Conservation (phyloP, 2,888 invertebrate species). For the Pterostichus niger region DNA sequence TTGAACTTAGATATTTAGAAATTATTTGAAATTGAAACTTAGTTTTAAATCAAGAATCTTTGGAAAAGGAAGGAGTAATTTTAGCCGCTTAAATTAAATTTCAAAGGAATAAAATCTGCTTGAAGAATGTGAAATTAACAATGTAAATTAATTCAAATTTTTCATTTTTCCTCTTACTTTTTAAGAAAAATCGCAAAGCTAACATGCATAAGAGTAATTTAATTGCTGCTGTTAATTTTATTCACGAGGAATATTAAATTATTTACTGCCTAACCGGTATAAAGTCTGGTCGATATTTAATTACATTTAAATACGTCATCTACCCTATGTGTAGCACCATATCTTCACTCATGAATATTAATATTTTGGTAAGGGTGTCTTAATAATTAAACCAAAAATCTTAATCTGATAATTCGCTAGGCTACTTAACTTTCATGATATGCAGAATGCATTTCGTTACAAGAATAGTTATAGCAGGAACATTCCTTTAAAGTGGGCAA, state of each 20-base stretch:
- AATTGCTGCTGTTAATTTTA: constrained; percentile 14
- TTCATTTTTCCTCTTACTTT: constrained; percentile 2
- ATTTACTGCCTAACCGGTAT: constrained; percentile 38
- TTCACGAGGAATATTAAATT: constrained; percentile 30
- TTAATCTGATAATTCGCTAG: not conserved
- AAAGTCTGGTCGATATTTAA: constrained; percentile 55
- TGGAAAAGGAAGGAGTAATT: not conserved
- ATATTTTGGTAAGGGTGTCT: not conserved
- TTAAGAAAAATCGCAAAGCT: constrained; percentile 7
- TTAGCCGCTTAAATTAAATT: constrained; percentile 21
- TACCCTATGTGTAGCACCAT: constrained; percentile 22
- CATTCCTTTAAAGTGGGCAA: too few relatives aligned
- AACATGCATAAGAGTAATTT: constrained; percentile 31
- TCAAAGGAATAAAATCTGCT: constrained; percentile 2
- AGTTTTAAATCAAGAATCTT: not conserved
- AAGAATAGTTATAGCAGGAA: too few relatives aligned
- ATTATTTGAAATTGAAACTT: not conserved
- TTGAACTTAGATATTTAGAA: not conserved
- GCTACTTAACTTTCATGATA: constrained; percentile 1
- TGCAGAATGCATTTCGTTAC: too few relatives aligned
- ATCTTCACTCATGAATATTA: constrained; percentile 40
- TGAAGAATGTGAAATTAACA: constrained; percentile 16
- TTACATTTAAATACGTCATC: constrained; percentile 39
- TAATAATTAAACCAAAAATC: constrained; percentile 22
- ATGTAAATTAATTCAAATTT: constrained; percentile 42